Conservation (phyloP, 2,888 invertebrate species). For the Lasioglossum figueresi region DNA sequence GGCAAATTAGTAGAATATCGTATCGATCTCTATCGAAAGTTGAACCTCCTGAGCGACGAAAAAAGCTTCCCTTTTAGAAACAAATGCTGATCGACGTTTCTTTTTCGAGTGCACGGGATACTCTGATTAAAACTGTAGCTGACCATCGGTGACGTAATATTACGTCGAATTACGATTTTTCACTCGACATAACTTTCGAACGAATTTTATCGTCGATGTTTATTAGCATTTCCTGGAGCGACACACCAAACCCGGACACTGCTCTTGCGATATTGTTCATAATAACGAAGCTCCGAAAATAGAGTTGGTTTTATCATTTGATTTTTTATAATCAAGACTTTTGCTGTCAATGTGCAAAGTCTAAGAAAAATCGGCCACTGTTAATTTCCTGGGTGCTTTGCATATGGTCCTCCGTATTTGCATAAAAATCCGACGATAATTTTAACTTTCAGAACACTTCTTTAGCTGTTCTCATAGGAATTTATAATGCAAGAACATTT, state of each 20-base stretch:
- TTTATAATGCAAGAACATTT: background rate
- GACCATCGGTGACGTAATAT: background rate
- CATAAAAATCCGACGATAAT: background rate
- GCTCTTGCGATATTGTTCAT: background rate
- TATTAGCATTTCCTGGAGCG: background rate
- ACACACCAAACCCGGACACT: background rate
- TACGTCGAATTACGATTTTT: background rate
- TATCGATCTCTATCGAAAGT: background rate
- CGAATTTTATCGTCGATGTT: background rate
- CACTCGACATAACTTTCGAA: background rate
- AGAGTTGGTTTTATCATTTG: background rate
- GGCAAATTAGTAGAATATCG: background rate
- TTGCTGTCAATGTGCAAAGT: background rate
- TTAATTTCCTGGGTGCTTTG: background rate
- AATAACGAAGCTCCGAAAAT: background rate
- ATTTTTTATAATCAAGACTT: background rate
- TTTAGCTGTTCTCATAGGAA: background rate
- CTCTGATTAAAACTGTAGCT: background rate
- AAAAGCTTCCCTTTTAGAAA: background rate
- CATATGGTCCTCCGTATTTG: background rate
- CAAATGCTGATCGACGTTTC: conserved; percentile 5
- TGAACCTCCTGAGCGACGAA: background rate
- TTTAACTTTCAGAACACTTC: background rate
- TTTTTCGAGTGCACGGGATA: background rate
- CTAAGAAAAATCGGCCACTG: background rate